Evolutionary conservation across 2,113 vertebrate species (phyloP).

Genomic region (Pelvicachromis taeniatus): DNA sequence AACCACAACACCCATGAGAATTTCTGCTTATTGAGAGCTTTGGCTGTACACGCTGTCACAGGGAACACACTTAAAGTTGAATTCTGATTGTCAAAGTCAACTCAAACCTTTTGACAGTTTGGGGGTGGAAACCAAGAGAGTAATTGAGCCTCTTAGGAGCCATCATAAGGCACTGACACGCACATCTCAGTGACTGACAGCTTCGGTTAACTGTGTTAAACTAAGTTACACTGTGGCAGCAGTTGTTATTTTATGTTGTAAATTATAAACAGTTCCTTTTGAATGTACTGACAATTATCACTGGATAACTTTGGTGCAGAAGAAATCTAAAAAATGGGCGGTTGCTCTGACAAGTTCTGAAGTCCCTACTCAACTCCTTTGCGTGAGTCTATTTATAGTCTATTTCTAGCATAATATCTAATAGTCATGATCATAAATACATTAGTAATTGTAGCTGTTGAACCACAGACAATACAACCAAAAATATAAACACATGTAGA

Average conservation of each 20-base stretch:
- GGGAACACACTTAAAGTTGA: not conserved
- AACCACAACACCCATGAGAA: not conserved
- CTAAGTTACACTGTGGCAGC: not conserved
- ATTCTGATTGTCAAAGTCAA: not conserved
- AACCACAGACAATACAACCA: not conserved
- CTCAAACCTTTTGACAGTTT: not conserved
- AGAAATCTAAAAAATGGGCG: not conserved
- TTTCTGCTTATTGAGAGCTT: not conserved
- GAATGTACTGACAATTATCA: not conserved
- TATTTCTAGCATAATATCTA: not conserved
- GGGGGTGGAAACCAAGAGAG: not conserved
- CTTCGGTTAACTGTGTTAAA: not conserved
- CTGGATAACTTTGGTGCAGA: not conserved
- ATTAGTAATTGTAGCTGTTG: not conserved
- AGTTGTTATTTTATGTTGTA: not conserved
- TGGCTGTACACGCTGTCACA: not conserved
- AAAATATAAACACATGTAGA: not conserved
- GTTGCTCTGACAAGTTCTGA: not conserved
- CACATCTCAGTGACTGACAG: not conserved
- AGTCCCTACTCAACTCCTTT: not conserved
- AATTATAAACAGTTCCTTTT: not conserved
- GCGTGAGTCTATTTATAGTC: not conserved
- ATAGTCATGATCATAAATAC: not conserved
- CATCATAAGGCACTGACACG: not conserved
- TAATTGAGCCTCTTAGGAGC: not conserved